phyloP scores from a whole-genome alignment of 2,797 vertebrate genomes.

The Cossypha polioptera region DNA sequence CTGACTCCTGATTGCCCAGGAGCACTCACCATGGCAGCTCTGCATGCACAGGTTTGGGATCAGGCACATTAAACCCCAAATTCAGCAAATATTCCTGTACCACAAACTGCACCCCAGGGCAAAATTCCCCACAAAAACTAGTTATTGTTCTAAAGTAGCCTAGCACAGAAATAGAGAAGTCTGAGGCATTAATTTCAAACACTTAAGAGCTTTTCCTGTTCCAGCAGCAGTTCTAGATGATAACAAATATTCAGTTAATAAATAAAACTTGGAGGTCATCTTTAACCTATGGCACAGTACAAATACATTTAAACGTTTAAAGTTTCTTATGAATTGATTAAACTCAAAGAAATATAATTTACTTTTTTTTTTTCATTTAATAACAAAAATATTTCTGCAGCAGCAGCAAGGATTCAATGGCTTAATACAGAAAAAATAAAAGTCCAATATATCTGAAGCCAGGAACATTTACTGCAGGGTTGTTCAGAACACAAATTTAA shows the following conservation, averaged over 20 bases:
- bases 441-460: neutral
- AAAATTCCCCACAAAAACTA: neutral
- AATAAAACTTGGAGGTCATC: neutral
- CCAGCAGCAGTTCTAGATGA: neutral
- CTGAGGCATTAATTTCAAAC: neutral
- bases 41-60: neutral
- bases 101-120: neutral
- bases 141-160: neutral
- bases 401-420: neutral
- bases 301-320: neutral
- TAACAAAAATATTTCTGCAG: neutral
- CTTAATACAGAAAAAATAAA: neutral
- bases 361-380: neutral
- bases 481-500: neutral
- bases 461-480: neutral
- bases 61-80: neutral
- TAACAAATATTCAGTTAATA: neutral
- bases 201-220: neutral
- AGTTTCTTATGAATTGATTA: neutral
- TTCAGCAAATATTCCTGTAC: neutral
- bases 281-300: neutral
- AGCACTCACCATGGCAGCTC: accelerated
- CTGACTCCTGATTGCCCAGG: neutral
- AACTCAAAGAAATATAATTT: neutral
- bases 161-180: neutral